These are phyloP conservation scores for Sacculina carcini DNA, from an alignment of 2,888 invertebrate genomes.

Conservation along the genomic window DNA sequence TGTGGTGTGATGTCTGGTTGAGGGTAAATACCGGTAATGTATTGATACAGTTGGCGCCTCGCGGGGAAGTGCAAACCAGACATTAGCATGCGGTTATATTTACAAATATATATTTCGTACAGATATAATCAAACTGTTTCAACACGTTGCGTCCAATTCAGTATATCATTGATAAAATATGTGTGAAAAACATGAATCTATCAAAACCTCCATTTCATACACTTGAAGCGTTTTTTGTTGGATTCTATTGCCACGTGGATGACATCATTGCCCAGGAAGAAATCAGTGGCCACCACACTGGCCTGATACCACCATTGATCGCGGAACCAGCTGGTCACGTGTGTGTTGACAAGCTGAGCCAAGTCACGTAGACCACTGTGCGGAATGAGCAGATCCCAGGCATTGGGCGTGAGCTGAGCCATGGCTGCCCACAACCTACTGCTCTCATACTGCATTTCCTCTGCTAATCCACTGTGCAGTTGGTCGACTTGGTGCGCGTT, in stretches of 20 bases:
- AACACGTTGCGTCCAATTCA: too few species aligned
- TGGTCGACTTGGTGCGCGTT: slow-evolving; percentile 28
- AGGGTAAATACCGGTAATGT: too few species aligned
- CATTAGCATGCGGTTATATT: too few species aligned
- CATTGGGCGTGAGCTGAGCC: slow-evolving; percentile 27
- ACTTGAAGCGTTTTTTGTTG: slow-evolving; percentile 17
- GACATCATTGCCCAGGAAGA: slow-evolving; percentile 25
- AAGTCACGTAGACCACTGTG: slow-evolving; percentile 22
- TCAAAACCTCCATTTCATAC: too few species aligned
- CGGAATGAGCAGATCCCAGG: slow-evolving; percentile 22
- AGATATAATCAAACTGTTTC: too few species aligned
- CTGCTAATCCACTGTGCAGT: slow-evolving; percentile 26
- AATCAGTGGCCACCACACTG: slow-evolving; percentile 26
- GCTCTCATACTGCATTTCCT: slow-evolving; percentile 13
- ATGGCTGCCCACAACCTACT: slow-evolving; percentile 21
- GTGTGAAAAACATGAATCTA: too few species aligned
- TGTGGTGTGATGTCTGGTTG: too few species aligned
- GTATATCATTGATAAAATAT: too few species aligned
- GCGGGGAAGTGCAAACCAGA: too few species aligned
- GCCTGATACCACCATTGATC: slow-evolving; percentile 24
- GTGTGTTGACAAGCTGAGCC: slow-evolving; percentile 23
- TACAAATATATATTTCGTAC: too few species aligned
- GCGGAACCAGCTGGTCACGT: slow-evolving; percentile 22
- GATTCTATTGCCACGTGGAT: slow-evolving; percentile 24
- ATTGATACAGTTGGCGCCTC: too few species aligned